These are phyloP conservation scores for Callaeas wilsoni DNA, from an alignment of 2,113 vertebrate species.

Conservation along the genomic window DNA sequence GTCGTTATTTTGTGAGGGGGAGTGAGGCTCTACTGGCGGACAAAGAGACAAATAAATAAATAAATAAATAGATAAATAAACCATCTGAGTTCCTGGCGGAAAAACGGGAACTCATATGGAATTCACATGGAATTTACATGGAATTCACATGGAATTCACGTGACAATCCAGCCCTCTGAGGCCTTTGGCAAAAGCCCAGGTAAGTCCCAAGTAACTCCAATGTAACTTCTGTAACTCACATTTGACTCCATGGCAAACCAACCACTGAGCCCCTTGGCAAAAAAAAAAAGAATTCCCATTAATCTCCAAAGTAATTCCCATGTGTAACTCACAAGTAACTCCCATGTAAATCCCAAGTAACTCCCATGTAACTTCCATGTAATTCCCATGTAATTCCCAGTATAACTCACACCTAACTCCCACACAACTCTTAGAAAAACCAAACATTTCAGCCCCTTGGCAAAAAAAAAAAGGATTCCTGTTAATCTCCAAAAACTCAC, in stretches of 20 bases:
- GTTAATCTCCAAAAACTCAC: no score
- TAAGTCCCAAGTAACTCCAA: neutral
- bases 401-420: no score
- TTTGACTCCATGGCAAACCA: neutral
- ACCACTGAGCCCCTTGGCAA: fast-evolving
- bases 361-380: no score
- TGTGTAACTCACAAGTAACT: no score
- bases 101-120: fast-evolving
- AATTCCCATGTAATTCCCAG: no score
- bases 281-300: no score
- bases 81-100: fast-evolving
- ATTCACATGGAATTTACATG: neutral
- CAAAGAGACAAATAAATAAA: fast-evolving
- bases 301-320: no score
- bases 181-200: neutral
- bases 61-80: neutral
- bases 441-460: no score
- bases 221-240: neutral
- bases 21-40: fast-evolving
- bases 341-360: neutral
- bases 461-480: no score
- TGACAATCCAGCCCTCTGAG: neutral
- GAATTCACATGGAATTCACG: neutral
- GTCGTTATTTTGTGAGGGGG: neutral
- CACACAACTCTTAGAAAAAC: no score